Conservation (phyloP, 2,797 vertebrate genomes). For the Lagorchestes hirsutus region DNA sequence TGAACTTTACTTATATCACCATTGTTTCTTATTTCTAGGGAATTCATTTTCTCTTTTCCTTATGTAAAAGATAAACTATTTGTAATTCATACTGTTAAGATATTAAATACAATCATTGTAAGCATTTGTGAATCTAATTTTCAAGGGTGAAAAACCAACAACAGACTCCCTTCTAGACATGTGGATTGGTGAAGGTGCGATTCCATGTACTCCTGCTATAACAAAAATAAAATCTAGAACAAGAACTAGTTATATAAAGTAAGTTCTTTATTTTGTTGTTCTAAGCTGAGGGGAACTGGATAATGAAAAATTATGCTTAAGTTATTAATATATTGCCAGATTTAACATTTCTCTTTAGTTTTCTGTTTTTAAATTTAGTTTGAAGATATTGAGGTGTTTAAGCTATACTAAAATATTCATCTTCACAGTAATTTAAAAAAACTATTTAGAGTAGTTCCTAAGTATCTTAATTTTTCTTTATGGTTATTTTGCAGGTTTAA, state of each 20-base stretch:
- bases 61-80: neutral
- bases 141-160: conserved; percentile 89
- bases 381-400: conserved; percentile 21
- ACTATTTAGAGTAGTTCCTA: neutral
- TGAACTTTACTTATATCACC: neutral
- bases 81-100: neutral
- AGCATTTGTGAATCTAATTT: conserved; percentile 63
- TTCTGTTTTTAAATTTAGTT: conserved; percentile 42
- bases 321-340: conserved; percentile 27
- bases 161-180: conserved; percentile 89
- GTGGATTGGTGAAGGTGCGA: conserved; percentile 95
- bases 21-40: neutral
- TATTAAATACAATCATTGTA: neutral
- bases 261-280: conserved; percentile 63
- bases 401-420: conserved; percentile 14
- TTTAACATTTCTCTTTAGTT: conserved; percentile 45
- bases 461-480: conserved; percentile 6
- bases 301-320: conserved; percentile 40
- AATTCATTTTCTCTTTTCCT: neutral
- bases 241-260: conserved; percentile 82
- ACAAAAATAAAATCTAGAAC: conserved; percentile 83
- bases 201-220: conserved; percentile 92
- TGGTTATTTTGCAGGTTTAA: conserved; percentile 80
- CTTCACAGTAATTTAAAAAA: conserved; percentile 16
- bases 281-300: neutral